These are phyloP conservation scores for Drosophila prolongata DNA, from an alignment of 2,888 invertebrate species.

Conservation along the genomic window DNA sequence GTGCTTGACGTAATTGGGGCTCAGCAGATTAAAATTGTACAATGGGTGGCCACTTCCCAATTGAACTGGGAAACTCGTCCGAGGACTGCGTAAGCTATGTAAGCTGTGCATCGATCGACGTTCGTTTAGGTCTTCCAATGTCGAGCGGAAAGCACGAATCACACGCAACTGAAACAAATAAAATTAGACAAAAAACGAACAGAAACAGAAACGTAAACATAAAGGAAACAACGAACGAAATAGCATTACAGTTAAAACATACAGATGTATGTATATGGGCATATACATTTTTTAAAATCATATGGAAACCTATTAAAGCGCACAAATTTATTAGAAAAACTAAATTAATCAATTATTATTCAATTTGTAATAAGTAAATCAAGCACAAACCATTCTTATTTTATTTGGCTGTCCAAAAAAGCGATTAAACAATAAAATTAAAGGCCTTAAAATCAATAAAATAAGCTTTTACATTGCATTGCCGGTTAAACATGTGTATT, in stretches of 20 bases:
- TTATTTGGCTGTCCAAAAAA: background rate
- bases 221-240: slow-evolving; percentile 59
- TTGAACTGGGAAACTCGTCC: slow-evolving; percentile 87
- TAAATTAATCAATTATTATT: too few species aligned
- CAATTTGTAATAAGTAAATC: background rate
- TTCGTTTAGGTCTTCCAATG: slow-evolving; percentile 99
- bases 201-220: slow-evolving; percentile 68
- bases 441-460: background rate
- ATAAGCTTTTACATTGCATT: background rate
- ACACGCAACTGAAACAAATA: slow-evolving; percentile 97
- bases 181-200: slow-evolving; percentile 84
- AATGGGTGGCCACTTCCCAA: slow-evolving; percentile 63
- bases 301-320: background rate
- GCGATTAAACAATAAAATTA: background rate
- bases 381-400: background rate
- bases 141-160: slow-evolving; percentile 99
- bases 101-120: slow-evolving; percentile 99
- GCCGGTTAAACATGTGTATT: background rate
- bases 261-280: slow-evolving; percentile 1
- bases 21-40: slow-evolving; percentile 81
- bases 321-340: background rate
- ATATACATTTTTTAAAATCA: background rate
- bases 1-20: slow-evolving; percentile 69
- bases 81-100: slow-evolving; percentile 94
- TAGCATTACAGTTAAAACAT: slow-evolving; percentile 36